Evolutionary conservation across 2,113 vertebrate genomes (phyloP).

Genomic region (Coturnix japonica): DNA sequence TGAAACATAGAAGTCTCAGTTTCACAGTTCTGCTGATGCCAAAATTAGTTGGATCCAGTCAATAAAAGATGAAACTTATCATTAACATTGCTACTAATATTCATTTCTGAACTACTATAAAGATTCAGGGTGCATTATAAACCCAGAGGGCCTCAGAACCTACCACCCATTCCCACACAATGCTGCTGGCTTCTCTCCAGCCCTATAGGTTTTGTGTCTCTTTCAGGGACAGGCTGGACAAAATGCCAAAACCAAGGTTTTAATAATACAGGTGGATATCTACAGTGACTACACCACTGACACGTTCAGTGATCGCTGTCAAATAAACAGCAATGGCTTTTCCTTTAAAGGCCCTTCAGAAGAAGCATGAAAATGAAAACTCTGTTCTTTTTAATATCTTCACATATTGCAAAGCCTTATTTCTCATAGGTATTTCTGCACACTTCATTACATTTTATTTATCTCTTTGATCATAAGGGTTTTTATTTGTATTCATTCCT

Average conservation of each 20-base stretch:
- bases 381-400: not conserved
- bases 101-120: constrained; percentile 16
- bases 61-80: constrained; percentile 35
- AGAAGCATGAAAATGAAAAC: not conserved
- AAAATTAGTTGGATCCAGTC: not conserved
- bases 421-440: not conserved
- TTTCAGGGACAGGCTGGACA: not conserved
- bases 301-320: not conserved
- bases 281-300: not conserved
- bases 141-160: not conserved
- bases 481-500: not conserved
- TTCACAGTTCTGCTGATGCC: constrained; percentile 32
- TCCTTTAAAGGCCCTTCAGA: not conserved
- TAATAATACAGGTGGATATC: not conserved
- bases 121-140: not conserved
- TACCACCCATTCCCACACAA: not conserved
- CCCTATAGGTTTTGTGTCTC: not conserved
- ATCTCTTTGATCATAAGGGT: not conserved
- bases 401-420: accelerated
- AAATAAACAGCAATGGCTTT: not conserved
- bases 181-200: not conserved
- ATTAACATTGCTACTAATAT: constrained; percentile 7
- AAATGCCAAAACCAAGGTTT: not conserved
- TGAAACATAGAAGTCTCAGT: constrained; percentile 23
- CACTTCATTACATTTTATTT: not conserved